Evolutionary conservation across 2,113 vertebrate genomes (phyloP).

Genomic region (Gallinago media): DNA sequence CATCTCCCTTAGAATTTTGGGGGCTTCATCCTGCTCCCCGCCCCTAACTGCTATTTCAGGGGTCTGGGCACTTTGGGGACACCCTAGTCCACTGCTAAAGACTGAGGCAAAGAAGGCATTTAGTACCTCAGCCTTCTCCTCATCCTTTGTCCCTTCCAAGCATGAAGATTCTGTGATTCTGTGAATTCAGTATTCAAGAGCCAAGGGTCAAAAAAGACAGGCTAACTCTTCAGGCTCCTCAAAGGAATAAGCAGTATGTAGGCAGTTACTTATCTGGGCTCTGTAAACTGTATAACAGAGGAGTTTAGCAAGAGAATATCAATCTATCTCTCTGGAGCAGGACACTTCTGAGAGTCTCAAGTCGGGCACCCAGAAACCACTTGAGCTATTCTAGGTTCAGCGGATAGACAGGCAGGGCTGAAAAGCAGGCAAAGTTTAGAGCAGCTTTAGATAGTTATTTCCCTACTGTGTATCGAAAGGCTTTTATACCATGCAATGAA

Average conservation of each 20-base stretch:
- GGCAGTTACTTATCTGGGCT: neutral
- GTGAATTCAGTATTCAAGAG: neutral
- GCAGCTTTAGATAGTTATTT: neutral
- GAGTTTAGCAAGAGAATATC: neutral
- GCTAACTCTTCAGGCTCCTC: neutral
- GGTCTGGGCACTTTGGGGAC: no score
- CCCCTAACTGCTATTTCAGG: no score
- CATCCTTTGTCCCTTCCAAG: no score
- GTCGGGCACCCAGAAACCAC: neutral
- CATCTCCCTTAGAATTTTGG: no score
- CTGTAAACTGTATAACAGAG: neutral
- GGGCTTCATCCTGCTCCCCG: no score
- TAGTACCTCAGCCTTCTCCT: no score
- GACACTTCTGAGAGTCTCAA: neutral
- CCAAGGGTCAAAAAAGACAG: neutral
- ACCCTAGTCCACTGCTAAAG: no score
- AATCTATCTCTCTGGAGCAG: neutral
- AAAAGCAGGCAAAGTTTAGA: neutral
- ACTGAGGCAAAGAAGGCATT: no score
- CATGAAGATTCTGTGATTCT: no score
- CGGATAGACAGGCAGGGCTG: neutral
- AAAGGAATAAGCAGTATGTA: neutral
- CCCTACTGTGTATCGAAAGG: neutral
- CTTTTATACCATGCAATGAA: neutral
- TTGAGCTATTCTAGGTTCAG: neutral